A percentile compares a stretch with the other conserved stretches of the same genome.
phyloP scores from a whole-genome alignment of 2,113 vertebrate genomes.

The Strix uralensis region DNA sequence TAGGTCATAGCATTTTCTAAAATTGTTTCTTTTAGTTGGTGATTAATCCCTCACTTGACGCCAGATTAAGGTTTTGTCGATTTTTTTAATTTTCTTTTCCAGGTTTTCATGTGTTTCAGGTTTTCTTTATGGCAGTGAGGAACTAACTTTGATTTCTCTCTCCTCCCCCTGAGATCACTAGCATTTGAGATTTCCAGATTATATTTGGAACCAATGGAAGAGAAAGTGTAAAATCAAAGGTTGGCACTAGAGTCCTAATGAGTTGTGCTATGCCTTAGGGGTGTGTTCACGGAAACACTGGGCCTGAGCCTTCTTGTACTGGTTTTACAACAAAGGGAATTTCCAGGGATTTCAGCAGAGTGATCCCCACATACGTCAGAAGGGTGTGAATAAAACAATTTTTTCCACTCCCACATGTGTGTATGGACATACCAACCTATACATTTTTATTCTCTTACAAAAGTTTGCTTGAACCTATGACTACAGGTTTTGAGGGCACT shows the following conservation, averaged over 20 bases:
- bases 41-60: background rate
- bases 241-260: background rate
- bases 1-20: background rate
- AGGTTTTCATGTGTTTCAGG: background rate
- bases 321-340: constrained; percentile 13
- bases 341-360: background rate
- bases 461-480: background rate
- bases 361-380: rapidly evolving
- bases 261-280: background rate
- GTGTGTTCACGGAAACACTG: background rate
- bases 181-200: background rate
- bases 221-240: background rate
- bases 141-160: background rate
- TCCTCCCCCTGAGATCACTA: background rate
- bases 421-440: background rate
- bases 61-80: background rate
- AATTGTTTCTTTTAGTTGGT: background rate
- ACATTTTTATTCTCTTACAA: background rate
- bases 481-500: background rate
- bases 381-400: background rate
- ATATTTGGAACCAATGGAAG: background rate
- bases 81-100: background rate
- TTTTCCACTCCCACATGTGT: background rate
- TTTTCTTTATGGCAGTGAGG: background rate
- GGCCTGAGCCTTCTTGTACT: background rate